Conservation (phyloP, 2,797 vertebrate species). For the Urocyon cinereoargenteus region DNA sequence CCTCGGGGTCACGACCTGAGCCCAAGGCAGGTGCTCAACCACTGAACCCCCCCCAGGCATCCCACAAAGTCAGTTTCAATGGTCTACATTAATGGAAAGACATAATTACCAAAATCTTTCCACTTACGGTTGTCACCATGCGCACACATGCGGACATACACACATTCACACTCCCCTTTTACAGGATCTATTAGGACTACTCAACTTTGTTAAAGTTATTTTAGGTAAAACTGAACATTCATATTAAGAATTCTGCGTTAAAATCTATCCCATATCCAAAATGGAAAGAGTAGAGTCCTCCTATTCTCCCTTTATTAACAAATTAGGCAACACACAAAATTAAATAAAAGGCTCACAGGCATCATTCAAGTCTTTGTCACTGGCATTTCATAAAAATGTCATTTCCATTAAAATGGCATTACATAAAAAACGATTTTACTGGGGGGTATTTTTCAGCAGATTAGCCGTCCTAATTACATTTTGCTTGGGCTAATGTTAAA, state of each 20-base stretch:
- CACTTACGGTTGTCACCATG: neutral
- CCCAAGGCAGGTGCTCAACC: too few species aligned
- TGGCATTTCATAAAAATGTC: conserved; percentile 65
- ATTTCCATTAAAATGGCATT: conserved; percentile 66
- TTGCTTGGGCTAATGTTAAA: conserved; percentile 71
- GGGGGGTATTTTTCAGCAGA: conserved; percentile 73
- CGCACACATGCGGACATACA: neutral
- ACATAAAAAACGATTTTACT: conserved; percentile 60
- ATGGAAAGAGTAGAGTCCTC: neutral
- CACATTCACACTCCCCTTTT: neutral
- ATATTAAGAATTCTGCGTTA: conserved; percentile 34
- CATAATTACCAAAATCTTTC: neutral
- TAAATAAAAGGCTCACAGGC: conserved; percentile 47
- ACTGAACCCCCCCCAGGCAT: too few species aligned
- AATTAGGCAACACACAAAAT: conserved; percentile 52
- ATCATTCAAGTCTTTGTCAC: conserved; percentile 53
- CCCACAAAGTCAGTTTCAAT: neutral
- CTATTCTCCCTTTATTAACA: conserved; percentile 28
- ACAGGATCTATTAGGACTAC: neutral
- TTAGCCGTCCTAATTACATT: conserved; percentile 76
- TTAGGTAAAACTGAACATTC: conserved; percentile 41
- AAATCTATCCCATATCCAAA: conserved; percentile 22
- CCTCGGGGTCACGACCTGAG: too few species aligned
- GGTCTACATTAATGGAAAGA: neutral
- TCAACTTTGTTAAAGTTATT: neutral